Evolutionary conservation across 1,140 invertebrate genomes (phyloP).

Genomic region (Heliconius eleuchia): DNA sequence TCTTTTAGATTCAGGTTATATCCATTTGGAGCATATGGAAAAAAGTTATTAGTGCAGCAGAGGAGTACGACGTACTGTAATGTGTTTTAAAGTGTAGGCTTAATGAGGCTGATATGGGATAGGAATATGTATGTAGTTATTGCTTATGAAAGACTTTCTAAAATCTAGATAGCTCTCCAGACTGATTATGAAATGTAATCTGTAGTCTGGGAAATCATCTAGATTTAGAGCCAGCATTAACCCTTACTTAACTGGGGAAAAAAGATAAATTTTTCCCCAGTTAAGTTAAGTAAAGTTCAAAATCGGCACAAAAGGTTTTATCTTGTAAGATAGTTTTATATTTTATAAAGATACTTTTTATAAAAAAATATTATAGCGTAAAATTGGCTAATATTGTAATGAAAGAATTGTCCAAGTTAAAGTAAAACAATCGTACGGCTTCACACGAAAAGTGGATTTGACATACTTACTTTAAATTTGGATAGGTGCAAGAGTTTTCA

Average conservation of each 20-base stretch:
- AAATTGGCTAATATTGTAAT: background rate
- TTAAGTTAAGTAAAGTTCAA: no score
- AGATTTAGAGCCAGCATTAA: no score
- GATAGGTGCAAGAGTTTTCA: constrained; percentile 30
- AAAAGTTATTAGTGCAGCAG: no score
- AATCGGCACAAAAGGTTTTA: no score
- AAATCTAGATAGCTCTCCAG: background rate
- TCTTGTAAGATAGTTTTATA: no score
- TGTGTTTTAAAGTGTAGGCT: background rate
- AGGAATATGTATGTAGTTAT: background rate
- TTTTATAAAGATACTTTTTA: no score
- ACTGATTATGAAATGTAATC: no score
- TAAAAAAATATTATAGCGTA: no score
- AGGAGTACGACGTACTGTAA: background rate
- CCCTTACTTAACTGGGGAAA: no score
- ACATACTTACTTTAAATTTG: constrained; percentile 28
- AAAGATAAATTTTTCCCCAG: no score
- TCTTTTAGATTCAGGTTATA: no score
- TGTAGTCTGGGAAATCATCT: background rate
- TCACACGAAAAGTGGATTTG: constrained; percentile 10
- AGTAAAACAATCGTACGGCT: background rate
- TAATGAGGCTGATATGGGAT: background rate
- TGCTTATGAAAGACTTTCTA: background rate
- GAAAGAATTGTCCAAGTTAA: background rate
- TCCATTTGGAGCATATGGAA: no score